Percentiles rank a stretch among this genome's conserved stretches.
phyloP scores from a whole-genome alignment of 2,888 invertebrate species.

The Ypsolopha scabrella region DNA sequence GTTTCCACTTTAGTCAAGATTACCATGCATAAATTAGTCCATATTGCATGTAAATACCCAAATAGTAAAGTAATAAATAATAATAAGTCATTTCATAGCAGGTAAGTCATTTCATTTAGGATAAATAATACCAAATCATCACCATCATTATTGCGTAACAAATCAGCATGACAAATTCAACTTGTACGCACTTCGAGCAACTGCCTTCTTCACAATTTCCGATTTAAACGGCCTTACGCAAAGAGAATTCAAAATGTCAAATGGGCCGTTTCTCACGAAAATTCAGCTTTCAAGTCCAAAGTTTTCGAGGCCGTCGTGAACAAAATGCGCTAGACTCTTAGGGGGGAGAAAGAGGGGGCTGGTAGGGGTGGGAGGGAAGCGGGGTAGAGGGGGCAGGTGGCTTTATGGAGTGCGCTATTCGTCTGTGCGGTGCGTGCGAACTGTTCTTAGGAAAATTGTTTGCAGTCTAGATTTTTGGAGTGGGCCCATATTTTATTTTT shows the following conservation, averaged over 20 bases:
- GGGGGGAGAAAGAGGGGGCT: conserved; percentile 18
- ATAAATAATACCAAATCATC: too few species aligned
- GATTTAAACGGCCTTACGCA: background rate
- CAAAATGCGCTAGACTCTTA: conserved; percentile 43
- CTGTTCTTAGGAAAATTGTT: conserved; percentile 14
- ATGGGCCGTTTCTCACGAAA: conserved; percentile 1
- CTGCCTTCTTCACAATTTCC: conserved; percentile 7
- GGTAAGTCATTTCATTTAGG: too few species aligned
- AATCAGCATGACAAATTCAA: too few species aligned
- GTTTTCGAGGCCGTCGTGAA: conserved; percentile 50
- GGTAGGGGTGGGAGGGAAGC: conserved; percentile 12
- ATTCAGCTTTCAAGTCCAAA: conserved; percentile 21
- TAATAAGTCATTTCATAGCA: too few species aligned
- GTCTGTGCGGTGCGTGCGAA: conserved; percentile 20
- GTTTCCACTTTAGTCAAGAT: too few species aligned
- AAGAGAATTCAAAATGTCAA: conserved; percentile 5
- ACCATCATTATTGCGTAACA: too few species aligned
- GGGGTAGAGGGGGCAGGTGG: conserved; percentile 8
- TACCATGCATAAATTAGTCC: too few species aligned
- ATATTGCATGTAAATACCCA: too few species aligned
- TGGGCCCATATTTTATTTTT: background rate
- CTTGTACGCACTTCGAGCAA: conserved; percentile 6
- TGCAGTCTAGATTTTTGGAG: conserved; percentile 8
- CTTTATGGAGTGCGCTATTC: conserved; percentile 13
- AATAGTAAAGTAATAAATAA: too few species aligned